Conservation (phyloP, 1,140 invertebrate genomes). For the Psilanteris sp. region DNA sequence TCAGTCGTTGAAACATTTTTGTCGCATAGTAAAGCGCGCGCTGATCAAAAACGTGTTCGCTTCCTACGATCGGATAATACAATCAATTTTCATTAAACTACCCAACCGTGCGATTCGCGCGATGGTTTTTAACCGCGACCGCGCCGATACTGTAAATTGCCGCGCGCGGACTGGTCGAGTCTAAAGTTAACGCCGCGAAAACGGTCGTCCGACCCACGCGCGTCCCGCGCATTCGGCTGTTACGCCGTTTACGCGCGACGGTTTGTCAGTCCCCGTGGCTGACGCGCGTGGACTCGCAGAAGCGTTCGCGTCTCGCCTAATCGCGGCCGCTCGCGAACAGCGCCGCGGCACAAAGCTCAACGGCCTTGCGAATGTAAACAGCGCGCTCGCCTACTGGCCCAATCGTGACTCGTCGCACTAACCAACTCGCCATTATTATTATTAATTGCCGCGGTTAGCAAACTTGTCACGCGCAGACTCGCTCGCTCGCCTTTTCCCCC, state of each 20-base stretch:
- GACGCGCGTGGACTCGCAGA: no score
- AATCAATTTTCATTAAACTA: conserved; percentile 38
- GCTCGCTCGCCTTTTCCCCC: no score
- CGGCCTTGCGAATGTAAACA: conserved; percentile 68
- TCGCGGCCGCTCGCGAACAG: no score
- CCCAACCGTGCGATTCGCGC: background rate
- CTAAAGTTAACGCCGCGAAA: conserved; percentile 24
- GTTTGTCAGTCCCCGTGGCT: no score
- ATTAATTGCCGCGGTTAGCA: conserved; percentile 10
- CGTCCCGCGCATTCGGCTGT: no score
- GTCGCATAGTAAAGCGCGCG: no score
- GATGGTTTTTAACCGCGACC: no score
- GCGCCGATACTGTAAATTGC: conserved; percentile 33
- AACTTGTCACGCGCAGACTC: background rate
- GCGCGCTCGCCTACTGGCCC: conserved; percentile 64
- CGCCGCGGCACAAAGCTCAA: conserved; percentile 6
- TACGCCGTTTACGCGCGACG: no score
- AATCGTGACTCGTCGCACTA: conserved; percentile 56
- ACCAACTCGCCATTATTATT: conserved; percentile 61
- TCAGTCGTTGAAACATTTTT: conserved; percentile 12
- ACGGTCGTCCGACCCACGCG: no score
- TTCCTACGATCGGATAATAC: conserved; percentile 39
- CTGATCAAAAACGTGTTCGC: conserved; percentile 28
- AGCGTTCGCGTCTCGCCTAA: no score
- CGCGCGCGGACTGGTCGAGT: conserved; percentile 10